Base-by-base conservation (phyloP, 2,888 invertebrate species). In the Chrysotoxum bicinctum region DNA sequence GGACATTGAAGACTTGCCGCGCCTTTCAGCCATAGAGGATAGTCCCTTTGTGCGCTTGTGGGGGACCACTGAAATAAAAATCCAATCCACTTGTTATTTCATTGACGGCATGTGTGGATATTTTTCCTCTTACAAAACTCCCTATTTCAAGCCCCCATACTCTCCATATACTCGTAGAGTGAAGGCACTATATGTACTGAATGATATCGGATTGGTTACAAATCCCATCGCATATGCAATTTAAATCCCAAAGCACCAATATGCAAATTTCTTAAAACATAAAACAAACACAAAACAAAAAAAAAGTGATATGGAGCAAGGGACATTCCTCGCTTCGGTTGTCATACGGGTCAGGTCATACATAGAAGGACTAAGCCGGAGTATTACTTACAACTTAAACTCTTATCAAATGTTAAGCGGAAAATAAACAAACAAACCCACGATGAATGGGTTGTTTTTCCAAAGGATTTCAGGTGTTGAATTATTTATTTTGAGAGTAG, bases 61-160 rank as follows among this genome's bases (percentile, higher is more conserved):
- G 64, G 58, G 37, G 58, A 58, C 35, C 58, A 82, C 52, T 72
- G 45, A 77, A 82, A 82, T 72, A 77, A 82, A 82, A 82, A 45
- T 77, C 77, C 77, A 77, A 77, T 82, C 43, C 66, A 72, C 76
- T 76, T 76, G 76, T 58, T 56, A 75, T 81, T 76, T 66, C 32
- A 66, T 76, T 75, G 75, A 52, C 45, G 68, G 23, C n/a, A 50
- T 26, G 19, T 45, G 75, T 56, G 35, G 30, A 30, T 30, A 30
- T 9, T 62, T 50, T 60, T 76, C 48, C 52, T 62, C 10, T 45
- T 35, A 54, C 3, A 1, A n/a, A 62, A 43, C 19, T 32, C 56
- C 74, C 52, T 19, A 16, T 23, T 35, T 2, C 35, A 23, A 30
- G 35, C 14, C n/a, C 54, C 16, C n/a, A n/a, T n/a, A n/a, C n/a